Evolutionary conservation across 2,888 invertebrate genomes (phyloP).

Genomic region (Phengaris arion): DNA sequence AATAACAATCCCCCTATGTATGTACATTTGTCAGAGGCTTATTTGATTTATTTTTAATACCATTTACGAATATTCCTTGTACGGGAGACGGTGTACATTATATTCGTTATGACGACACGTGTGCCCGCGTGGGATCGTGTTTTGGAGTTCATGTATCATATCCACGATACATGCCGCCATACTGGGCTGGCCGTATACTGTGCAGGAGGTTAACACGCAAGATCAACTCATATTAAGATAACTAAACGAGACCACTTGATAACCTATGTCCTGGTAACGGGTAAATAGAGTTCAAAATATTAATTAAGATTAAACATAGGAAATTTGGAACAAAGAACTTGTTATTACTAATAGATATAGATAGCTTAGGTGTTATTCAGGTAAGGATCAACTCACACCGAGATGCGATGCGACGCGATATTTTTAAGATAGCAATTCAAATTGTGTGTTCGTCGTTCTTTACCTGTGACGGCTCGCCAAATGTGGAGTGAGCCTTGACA

Average conservation of each 20-base stretch:
- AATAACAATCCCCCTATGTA: too few relatives aligned
- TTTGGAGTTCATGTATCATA: constrained; percentile 19
- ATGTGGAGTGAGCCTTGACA: too few relatives aligned
- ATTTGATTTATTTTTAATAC: constrained; percentile 8
- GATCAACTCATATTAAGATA: constrained; percentile 16
- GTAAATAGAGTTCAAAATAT: not conserved
- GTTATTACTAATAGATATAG: too few relatives aligned
- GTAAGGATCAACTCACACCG: too few relatives aligned
- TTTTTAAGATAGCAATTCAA: too few relatives aligned
- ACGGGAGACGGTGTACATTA: constrained; percentile 9
- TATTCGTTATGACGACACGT: constrained; percentile 14
- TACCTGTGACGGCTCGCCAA: too few relatives aligned
- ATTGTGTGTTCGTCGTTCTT: too few relatives aligned
- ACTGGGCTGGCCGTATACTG: not conserved
- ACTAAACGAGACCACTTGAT: not conserved
- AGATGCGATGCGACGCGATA: too few relatives aligned
- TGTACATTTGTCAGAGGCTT: too few relatives aligned
- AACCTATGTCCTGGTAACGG: not conserved
- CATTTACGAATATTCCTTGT: not conserved
- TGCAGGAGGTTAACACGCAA: not conserved
- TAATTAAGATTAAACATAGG: too few relatives aligned
- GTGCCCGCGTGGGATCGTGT: not conserved
- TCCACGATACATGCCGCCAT: not conserved
- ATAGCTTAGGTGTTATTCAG: too few relatives aligned
- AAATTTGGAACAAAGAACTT: too few relatives aligned